Conservation (phyloP, 1,140 invertebrate species). For the Zophobas atratus region DNA sequence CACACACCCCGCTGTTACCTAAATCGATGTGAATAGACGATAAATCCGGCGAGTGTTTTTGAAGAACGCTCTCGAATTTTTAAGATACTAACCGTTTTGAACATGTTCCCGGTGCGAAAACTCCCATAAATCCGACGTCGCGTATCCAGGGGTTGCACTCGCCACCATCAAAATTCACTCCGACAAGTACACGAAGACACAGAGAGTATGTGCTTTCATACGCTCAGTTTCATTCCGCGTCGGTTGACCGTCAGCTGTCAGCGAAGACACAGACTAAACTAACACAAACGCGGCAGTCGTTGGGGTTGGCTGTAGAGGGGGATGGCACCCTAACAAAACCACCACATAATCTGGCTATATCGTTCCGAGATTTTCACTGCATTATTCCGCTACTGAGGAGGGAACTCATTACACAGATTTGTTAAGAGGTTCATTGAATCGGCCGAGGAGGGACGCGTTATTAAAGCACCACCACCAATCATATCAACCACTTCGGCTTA, state of each 20-base stretch:
- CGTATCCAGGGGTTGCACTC: not conserved
- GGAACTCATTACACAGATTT: slow-evolving; percentile 62
- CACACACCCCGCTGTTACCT: slow-evolving; percentile 24
- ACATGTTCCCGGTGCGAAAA: slow-evolving; percentile 21
- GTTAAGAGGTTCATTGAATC: slow-evolving; percentile 61
- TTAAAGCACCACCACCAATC: slow-evolving; percentile 49
- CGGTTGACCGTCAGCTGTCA: slow-evolving; percentile 47
- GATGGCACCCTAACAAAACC: slow-evolving; percentile 52
- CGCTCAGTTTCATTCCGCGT: not conserved
- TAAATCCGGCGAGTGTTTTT: slow-evolving; percentile 18
- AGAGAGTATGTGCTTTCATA: too few relatives aligned
- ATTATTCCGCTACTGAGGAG: slow-evolving; percentile 58
- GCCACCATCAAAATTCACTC: slow-evolving; percentile 10
- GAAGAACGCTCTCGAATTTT: slow-evolving; percentile 16
- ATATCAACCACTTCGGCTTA: slow-evolving; percentile 45
- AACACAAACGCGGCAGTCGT: slow-evolving; percentile 37
- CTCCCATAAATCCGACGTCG: slow-evolving; percentile 20
- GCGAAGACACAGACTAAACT: slow-evolving; percentile 46
- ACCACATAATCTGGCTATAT: slow-evolving; percentile 60
- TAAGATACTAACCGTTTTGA: slow-evolving; percentile 42
- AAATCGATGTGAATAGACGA: slow-evolving; percentile 34
- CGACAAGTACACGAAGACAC: too few relatives aligned
- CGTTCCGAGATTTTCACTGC: slow-evolving; percentile 62
- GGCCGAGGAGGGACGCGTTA: slow-evolving; percentile 45
- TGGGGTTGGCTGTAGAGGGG: slow-evolving; percentile 34